Base-by-base conservation (phyloP, 2,888 invertebrate species). In the Omphaloscelis lunosa region DNA sequence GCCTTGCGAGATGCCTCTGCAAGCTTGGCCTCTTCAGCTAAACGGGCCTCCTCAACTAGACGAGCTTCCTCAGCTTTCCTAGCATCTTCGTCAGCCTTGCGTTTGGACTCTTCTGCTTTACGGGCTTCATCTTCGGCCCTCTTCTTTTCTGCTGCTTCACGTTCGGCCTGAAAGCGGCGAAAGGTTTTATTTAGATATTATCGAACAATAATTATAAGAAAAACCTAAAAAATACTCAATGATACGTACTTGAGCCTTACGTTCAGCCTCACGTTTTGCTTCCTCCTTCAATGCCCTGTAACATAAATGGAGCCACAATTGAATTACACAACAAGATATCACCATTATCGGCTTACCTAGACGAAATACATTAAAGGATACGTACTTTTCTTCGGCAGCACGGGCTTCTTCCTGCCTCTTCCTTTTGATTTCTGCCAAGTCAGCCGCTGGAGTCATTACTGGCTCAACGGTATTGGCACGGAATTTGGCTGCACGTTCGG, bases 321-420 rank as follows among this genome's bases (percentile, higher is more conserved):
- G 11, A 29, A 65, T 59, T 59, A 61, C 7, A 59, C n/a, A 8
- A n/a, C 48, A 61, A 34, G 2, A 20, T 41, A 58, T 41, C 11
- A 34, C 8, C 4, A 6, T 48, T 48, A 23, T 48, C 8, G 29
- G 27, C 58, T 41, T n/a, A 53, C 8, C 17, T 23, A 39, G 1
- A 29, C 2, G 29, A 4, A 82, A 59, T 53, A 34, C 9, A n/a
- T 23, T 59, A 20, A 69, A 29, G 39, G 11, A 48, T 39, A 74
- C 95, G 93, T 92, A 97, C 97, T 95, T 97, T 90, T 97, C 97
- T 89, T 97, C 97, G 69, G 97, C 97, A 88, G 97, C 95, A 88
- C 97, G 97, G 61, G 97, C 97, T 91, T 97, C 98, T 84, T 97
- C 97, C 83, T 97, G 97, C 87, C 97, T 96, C 88, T 97, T 97